Conservation (phyloP, 2,113 vertebrate genomes). For the Pluvianellus socialis region DNA sequence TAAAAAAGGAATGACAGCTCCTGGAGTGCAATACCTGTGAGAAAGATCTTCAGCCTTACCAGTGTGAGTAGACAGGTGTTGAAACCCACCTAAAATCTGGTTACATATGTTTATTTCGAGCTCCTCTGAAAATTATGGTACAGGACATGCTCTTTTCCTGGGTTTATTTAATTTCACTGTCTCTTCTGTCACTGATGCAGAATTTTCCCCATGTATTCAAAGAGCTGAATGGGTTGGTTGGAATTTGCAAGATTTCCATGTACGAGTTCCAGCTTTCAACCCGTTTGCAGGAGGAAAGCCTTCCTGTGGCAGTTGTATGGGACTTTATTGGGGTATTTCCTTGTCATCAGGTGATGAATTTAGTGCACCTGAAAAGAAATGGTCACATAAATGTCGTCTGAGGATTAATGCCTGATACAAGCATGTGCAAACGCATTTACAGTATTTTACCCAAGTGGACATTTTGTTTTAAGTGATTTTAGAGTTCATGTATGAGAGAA, state of each 20-base stretch:
- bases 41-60: background rate
- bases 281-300: background rate
- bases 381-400: background rate
- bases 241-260: background rate
- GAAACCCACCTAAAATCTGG: background rate
- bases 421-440: background rate
- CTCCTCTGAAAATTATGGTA: background rate
- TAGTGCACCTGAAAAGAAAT: background rate
- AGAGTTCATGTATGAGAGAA: background rate
- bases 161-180: background rate
- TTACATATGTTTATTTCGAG: background rate
- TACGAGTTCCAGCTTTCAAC: background rate
- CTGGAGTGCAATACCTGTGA: background rate
- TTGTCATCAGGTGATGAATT: background rate
- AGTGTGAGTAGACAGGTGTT: rapidly evolving
- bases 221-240: background rate
- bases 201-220: background rate
- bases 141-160: background rate
- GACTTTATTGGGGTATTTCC: background rate
- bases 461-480: background rate
- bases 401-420: background rate
- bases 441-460: background rate
- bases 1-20: background rate
- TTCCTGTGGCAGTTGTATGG: background rate
- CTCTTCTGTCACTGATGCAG: background rate